Evolutionary conservation across 1,140 invertebrate species (phyloP).

Genomic region (Anadara kagoshimensis): DNA sequence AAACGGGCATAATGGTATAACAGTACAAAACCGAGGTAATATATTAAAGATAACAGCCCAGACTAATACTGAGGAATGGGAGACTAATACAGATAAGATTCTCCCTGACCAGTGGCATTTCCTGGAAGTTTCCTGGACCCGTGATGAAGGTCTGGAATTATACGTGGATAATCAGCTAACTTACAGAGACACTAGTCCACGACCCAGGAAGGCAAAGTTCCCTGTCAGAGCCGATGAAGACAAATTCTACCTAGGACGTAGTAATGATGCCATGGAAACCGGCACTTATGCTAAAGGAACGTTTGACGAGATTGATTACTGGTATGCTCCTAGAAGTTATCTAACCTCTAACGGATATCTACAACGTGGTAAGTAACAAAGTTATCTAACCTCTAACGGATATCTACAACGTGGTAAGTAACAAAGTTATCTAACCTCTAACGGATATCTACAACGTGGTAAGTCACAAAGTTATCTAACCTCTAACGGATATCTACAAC

Average conservation of each 20-base stretch:
- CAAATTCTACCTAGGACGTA: conserved; percentile 58
- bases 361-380: conserved; percentile 63
- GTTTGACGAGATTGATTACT: conserved; percentile 69
- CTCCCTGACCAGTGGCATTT: conserved; percentile 63
- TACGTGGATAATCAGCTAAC: conserved; percentile 60
- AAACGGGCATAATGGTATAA: conserved; percentile 66
- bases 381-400: too few species aligned
- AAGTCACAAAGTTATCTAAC: too few species aligned
- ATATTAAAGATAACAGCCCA: conserved; percentile 43
- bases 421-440: too few species aligned
- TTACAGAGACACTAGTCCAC: conserved; percentile 23
- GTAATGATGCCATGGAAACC: conserved; percentile 50
- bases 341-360: conserved; percentile 66
- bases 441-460: too few species aligned
- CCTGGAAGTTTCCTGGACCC: conserved; percentile 68
- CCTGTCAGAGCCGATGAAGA: conserved; percentile 22
- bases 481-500: too few species aligned
- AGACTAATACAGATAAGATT: conserved; percentile 44
- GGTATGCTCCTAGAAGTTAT: conserved; percentile 68
- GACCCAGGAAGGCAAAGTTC: not conserved
- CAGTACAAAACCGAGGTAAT: conserved; percentile 40
- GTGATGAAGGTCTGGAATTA: conserved; percentile 59
- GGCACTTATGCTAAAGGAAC: conserved; percentile 55
- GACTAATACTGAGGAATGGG: conserved; percentile 58
- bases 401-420: too few species aligned